A percentile compares a stretch with the other conserved stretches of the same genome.
Evolutionary conservation across 2,113 vertebrate genomes (phyloP).

Genomic region (Saguinus midas): DNA sequence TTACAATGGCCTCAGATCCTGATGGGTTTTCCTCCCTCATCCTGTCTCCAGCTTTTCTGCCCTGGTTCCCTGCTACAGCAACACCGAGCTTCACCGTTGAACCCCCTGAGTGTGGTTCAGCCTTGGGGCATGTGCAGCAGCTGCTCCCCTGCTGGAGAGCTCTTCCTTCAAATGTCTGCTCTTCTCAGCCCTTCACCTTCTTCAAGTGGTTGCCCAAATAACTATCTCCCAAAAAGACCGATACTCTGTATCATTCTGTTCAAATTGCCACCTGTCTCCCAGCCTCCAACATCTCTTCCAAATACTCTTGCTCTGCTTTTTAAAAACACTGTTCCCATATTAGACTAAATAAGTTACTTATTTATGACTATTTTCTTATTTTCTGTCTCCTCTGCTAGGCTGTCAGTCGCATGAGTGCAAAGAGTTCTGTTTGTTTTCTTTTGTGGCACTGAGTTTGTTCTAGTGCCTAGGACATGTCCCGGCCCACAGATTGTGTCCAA

Average conservation of each 20-base stretch:
- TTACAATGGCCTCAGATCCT: accelerated
- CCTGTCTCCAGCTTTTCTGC: neutral
- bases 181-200: neutral
- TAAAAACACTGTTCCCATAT: neutral
- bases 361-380: neutral
- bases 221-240: accelerated
- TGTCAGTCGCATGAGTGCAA: accelerated
- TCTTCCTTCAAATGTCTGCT: accelerated
- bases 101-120: accelerated
- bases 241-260: accelerated
- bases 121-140: neutral
- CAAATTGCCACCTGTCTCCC: accelerated
- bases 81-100: accelerated
- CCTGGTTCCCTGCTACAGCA: accelerated
- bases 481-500: accelerated
- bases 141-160: neutral
- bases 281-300: accelerated
- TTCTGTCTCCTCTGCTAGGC: neutral
- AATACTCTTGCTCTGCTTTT: neutral
- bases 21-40: accelerated
- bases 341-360: neutral
- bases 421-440: no score
- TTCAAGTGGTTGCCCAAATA: neutral
- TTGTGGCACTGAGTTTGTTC: neutral
- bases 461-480: neutral